Conservation (phyloP, 2,797 vertebrate genomes). For the Falco novaeseelandiae region DNA sequence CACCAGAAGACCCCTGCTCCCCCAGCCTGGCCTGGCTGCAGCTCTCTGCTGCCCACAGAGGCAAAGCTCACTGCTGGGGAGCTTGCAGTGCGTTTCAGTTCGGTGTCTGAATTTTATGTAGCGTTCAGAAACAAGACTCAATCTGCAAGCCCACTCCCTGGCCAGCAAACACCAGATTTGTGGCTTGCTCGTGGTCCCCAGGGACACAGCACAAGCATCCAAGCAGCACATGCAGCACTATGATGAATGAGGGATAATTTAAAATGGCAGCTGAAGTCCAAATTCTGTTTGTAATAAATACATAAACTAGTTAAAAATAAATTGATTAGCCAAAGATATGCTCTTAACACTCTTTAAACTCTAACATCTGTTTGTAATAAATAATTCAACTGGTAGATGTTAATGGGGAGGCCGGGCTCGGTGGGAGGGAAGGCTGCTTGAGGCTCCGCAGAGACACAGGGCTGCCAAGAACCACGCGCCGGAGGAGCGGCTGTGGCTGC, state of each 20-base stretch:
- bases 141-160: neutral
- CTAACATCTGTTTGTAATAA: conserved; percentile 72
- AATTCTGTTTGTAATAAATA: conserved; percentile 33
- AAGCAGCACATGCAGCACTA: neutral
- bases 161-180: neutral
- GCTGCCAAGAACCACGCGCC: neutral
- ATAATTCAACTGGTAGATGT: conserved; percentile 62
- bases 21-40: neutral
- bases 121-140: neutral
- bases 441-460: neutral
- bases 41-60: neutral
- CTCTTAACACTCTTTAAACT: conserved; percentile 66
- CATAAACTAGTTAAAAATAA: conserved; percentile 61
- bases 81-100: neutral
- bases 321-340: conserved; percentile 69
- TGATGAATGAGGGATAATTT: conserved; percentile 5
- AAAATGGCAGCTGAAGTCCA: conserved; percentile 17
- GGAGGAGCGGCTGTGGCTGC: neutral
- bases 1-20: neutral
- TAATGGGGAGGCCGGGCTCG: conserved; percentile 45
- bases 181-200: neutral
- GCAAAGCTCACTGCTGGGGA: neutral
- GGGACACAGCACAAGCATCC: neutral
- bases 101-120: rapidly evolving
- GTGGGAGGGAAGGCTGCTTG: neutral